Evolutionary conservation across 2,888 invertebrate genomes (phyloP), one percentile per base, ranked within the genome.

Genomic region (Drosophila monieri): DNA sequence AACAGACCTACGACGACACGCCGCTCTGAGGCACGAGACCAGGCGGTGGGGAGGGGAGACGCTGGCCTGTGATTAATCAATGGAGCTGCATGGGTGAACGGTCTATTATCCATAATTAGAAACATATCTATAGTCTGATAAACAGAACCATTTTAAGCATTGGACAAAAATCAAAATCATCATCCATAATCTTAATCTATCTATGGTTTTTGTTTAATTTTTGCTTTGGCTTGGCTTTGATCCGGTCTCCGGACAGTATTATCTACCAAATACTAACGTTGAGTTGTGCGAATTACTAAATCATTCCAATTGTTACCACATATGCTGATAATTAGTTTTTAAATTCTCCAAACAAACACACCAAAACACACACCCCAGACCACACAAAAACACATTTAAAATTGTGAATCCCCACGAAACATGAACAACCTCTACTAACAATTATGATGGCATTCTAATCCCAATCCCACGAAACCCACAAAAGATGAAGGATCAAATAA

Each of bases 1-100:
- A 88, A 57, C 81, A 78, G 58, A 74, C 74, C 46, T 79, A 90
- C 60, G 90, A 90, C 74, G 91, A 92, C 76, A 92, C 91, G 30
- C 89, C 90, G 75, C 88, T 92, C 79, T 92, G 89, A 88, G 79
- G 77, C 67, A 15, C 39, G 3, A 15, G 39, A 15, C 39, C n/a
- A n/a, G n/a, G n/a, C n/a, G n/a, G n/a, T n/a, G 15, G 39, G 18
- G 3, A 10, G 15, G 15, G 39, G 39, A 18, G 64, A 25, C 14
- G 21, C 15, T 54, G 52, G 30, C 25, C 43, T 44, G 21, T 30
- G 27, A 44, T 25, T 46, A 35, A 39, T 53, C 41, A 59, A 48
- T 43, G 25, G 43, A 81, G 77, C 32, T 55, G 65, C 65, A 85
- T 78, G 66, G 51, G 32, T 23, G 18, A 15, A 56, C 47, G 46